Evolutionary conservation across 1,140 invertebrate genomes (phyloP), one percentile per base, ranked within the genome.

Genomic region (Halesus radiatus): DNA sequence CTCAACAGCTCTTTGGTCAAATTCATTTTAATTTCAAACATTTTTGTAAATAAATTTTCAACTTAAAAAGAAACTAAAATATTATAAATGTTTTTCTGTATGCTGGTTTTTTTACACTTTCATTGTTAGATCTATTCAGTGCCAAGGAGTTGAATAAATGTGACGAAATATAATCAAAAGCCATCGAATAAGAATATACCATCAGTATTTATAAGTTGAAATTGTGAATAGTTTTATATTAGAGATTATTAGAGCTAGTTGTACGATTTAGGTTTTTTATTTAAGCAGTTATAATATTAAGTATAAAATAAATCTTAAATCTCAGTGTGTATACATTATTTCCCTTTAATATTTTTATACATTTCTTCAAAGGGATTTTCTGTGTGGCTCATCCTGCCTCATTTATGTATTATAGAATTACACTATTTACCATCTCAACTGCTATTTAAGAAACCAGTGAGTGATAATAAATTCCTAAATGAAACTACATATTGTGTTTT

Each of bases 381-480:
- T 52, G 64, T 52, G 52, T 29, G 58, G 60, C 64, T 26, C 45
- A 54, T 54, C 50, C 68, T 72, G 68, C 68, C 68, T 52, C 68
- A 72, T 72, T 72, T 72, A 79, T 72, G 66, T 79, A 56, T 73
- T 60, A 78, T 76, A 62, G 45, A 64, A 75, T 64, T 50, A 20
- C 53, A n/a, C 72, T 75, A 53, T 79, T 72, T 79, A 73, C 77
- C 53, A 45, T 79, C 66, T 73, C 52, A 79, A 58, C 68, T 74
- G 62, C 62, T 76, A 78, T 83, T 76, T 80, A 76, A 66, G 56
- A 81, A 82, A 80, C 80, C 83, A 82, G 78, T 83, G 82, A 81
- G 76, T 84, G 83, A 82, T 82, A 84, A 84, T 84, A 84, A 82
- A 84, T 78, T 81, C 77, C 82, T 83, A 81, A 74, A 77, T 78